Base-by-base conservation (phyloP, 2,888 invertebrate genomes). In the Tenthredo amoena region DNA sequence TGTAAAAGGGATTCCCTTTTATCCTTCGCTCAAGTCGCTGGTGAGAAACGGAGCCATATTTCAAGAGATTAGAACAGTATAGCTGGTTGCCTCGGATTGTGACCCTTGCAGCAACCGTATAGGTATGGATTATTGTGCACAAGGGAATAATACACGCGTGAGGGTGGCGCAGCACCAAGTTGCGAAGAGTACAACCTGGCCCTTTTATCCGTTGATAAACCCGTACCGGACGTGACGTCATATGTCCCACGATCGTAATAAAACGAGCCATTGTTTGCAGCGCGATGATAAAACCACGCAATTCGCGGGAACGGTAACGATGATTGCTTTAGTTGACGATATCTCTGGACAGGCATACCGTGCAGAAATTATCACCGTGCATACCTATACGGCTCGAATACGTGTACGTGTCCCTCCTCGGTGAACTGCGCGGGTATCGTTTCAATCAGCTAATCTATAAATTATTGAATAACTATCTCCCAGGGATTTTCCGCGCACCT, bases 171-270 rank as follows among this genome's bases (percentile, higher is more conserved):
- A 40, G 21, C 26, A 15, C 71, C 84, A 21, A 72, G 72, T 37
- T 43, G 40, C 47, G 37, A 76, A 62, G 40, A 43, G 55, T 62
- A 37, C 72, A 18, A 31, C 21, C n/a, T 26, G 50, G 72, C 84
- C 76, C 84, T 84, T 84, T 79, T 84, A 79, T 77, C 68, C 86
- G 82, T 87, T 86, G 87, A 87, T 87, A 87, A 87, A 85, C 85
- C 79, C 26, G 40, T 50, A 58, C 58, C 81, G 85, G 79, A 86
- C 87, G 86, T 87, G 86, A 86, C 86, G 86, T 82, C 79, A 87
- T 86, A 84, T 81, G 86, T 86, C 79, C 65, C 62, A 72, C 55
- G 77, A 81, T 84, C 40, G 86, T 62, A 82, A 76, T 81, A 72
- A 85, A 87, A 79, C 68, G 47, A 50, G 31, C 76, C 86, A 86